Percentiles rank a stretch among this genome's conserved stretches.
Conservation (phyloP, 2,888 invertebrate genomes). For the Zygaena filipendulae region DNA sequence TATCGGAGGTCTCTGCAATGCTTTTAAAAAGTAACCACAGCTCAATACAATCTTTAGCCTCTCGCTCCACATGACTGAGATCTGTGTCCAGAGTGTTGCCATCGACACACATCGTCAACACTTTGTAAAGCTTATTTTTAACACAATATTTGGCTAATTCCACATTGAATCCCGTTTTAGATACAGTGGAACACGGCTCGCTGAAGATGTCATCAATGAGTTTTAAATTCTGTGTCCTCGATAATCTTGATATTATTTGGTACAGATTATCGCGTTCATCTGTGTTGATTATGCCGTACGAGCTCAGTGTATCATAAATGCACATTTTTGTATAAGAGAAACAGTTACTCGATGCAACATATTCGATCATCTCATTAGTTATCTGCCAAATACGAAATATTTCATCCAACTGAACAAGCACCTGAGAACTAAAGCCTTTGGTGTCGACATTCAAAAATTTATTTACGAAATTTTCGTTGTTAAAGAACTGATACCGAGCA, state of each 20-base stretch:
- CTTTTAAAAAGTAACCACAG: conserved; percentile 64
- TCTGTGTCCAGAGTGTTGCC: conserved; percentile 46
- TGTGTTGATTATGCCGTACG: conserved; percentile 72
- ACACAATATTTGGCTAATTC: conserved; percentile 64
- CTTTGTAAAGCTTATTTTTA: conserved; percentile 58
- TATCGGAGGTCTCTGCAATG: conserved; percentile 60
- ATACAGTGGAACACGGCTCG: conserved; percentile 53
- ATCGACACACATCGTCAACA: conserved; percentile 62
- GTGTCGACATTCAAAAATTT: conserved; percentile 54
- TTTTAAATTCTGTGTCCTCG: conserved; percentile 63
- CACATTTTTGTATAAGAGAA: conserved; percentile 62
- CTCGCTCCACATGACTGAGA: conserved; percentile 44
- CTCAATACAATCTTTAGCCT: conserved; percentile 59
- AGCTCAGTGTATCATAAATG: conserved; percentile 69
- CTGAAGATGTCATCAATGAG: conserved; percentile 66
- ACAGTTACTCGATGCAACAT: conserved; percentile 51
- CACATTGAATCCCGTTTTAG: conserved; percentile 59
- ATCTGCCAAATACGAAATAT: conserved; percentile 68
- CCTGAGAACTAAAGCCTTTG: conserved; percentile 38
- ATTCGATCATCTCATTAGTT: conserved; percentile 67
- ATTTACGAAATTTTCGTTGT: conserved; percentile 47
- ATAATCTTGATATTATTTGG: conserved; percentile 69
- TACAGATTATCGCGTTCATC: conserved; percentile 67
- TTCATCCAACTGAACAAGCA: conserved; percentile 52
- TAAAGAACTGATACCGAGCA: conserved; percentile 52